phyloP scores from a whole-genome alignment of 2,888 invertebrate genomes.

The Synanthedon andrenaeformis region DNA sequence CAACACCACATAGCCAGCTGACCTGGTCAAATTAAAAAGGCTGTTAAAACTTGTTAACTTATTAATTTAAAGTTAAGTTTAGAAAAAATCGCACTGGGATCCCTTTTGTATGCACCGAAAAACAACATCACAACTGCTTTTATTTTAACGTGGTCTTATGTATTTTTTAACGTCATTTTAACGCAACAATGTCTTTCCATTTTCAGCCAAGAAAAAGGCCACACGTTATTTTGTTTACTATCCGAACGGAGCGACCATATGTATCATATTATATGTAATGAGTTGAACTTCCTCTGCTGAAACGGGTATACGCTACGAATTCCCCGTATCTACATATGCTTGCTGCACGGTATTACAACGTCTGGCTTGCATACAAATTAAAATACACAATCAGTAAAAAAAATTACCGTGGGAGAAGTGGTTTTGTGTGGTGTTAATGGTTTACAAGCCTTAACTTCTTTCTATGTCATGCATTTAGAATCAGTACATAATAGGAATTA shows the following conservation, averaged over 20 bases:
- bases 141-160: no score
- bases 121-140: no score
- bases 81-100: no score
- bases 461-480: not conserved
- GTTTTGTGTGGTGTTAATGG: not conserved
- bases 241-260: slow-evolving; percentile 8
- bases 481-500: not conserved
- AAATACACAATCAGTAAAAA: slow-evolving; percentile 18
- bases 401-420: not conserved
- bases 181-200: no score
- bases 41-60: no score
- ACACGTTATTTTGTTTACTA: no score
- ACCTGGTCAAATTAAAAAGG: no score
- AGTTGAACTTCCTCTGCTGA: slow-evolving; percentile 26
- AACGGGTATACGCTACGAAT: slow-evolving; percentile 24
- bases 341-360: slow-evolving; percentile 20
- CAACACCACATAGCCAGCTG: no score
- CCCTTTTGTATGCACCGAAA: no score
- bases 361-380: slow-evolving; percentile 27
- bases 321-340: slow-evolving; percentile 21
- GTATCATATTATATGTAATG: slow-evolving; percentile 18
- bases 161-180: no score
- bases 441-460: not conserved
- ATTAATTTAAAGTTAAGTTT: no score
- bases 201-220: no score